A percentile compares a stretch with the other conserved stretches of the same genome.
These are phyloP conservation scores for Aythya baeri DNA, from an alignment of 2,113 vertebrate genomes.

Conservation along the genomic window DNA sequence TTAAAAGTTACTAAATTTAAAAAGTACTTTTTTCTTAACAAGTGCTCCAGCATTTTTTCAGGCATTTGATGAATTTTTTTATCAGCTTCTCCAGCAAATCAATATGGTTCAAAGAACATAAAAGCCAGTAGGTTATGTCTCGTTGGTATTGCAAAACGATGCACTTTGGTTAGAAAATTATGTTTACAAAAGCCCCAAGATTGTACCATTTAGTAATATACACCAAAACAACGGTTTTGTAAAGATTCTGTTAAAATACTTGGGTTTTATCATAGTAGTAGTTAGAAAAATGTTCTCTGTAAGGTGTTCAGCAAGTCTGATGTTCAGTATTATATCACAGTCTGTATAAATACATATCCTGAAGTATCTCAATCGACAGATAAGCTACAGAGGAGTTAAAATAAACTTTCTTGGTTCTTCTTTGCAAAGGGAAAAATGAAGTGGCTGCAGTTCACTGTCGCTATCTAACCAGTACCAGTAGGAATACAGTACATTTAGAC, in stretches of 20 bases:
- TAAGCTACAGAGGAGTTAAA: neutral
- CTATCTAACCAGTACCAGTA: neutral
- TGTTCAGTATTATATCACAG: neutral
- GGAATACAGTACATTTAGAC: neutral
- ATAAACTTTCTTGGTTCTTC: neutral
- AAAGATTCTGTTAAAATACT: neutral
- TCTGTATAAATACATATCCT: neutral
- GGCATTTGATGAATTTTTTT: neutral
- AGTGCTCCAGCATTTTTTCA: neutral
- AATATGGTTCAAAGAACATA: constrained; percentile 23
- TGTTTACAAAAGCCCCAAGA: neutral
- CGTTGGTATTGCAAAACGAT: neutral
- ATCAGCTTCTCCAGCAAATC: neutral
- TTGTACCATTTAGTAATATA: neutral
- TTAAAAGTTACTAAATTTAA: neutral
- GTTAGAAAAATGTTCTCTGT: neutral
- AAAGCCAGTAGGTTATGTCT: neutral
- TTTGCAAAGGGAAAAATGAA: neutral
- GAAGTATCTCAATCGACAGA: neutral
- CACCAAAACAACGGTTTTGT: neutral
- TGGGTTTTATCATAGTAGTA: neutral
- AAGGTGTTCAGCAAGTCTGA: neutral
- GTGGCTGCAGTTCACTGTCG: neutral
- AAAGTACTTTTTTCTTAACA: neutral
- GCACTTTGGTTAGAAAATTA: neutral